These are phyloP conservation scores for Smutsia gigantea DNA, from an alignment of 2,797 vertebrate species.

Conservation along the genomic window DNA sequence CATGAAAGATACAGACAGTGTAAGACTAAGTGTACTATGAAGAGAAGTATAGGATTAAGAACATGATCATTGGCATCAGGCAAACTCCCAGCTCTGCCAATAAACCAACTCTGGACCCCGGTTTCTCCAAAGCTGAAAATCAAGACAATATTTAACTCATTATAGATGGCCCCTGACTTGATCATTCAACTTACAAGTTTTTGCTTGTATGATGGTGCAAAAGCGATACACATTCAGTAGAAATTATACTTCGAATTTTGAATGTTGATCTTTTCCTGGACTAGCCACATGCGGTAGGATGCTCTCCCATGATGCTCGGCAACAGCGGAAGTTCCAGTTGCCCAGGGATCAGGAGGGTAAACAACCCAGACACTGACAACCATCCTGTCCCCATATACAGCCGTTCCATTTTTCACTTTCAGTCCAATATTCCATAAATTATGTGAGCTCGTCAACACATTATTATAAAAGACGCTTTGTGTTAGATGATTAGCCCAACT, in stretches of 20 bases:
- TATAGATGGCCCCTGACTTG: not conserved
- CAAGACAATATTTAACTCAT: not conserved
- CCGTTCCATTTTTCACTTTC: not conserved
- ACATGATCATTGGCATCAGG: not conserved
- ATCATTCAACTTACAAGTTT: not conserved
- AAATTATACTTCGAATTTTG: not conserved
- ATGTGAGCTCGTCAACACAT: not conserved
- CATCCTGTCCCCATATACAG: not conserved
- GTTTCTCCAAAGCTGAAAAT: not conserved
- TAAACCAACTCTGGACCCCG: not conserved
- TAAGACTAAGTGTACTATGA: not conserved
- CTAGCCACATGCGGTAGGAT: not conserved
- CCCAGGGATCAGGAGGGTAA: not conserved
- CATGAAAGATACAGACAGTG: not conserved
- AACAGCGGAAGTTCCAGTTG: not conserved
- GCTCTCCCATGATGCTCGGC: not conserved
- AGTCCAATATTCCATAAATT: not conserved
- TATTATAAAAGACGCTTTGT: not conserved
- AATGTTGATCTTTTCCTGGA: not conserved
- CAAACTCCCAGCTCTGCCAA: not conserved
- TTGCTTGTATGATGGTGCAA: not conserved
- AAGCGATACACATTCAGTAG: not conserved
- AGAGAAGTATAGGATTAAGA: not conserved
- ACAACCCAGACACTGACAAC: not conserved
- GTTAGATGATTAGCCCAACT: not conserved